Conservation (phyloP, 37 sponge, comb jelly and placozoan species). For the Halichondria panicea region DNA sequence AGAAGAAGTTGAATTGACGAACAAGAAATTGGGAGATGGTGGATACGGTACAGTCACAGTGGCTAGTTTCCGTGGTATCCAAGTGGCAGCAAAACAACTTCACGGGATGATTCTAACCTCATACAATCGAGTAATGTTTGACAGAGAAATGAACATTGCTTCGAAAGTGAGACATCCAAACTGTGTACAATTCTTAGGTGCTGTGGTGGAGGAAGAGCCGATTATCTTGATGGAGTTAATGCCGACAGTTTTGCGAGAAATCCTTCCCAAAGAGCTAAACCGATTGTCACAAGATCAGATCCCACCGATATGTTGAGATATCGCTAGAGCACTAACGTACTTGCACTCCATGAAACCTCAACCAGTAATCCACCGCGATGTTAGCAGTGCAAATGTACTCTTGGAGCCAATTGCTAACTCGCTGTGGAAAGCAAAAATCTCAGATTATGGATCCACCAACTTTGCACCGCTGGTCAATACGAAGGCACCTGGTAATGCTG, state of each 20-base stretch:
- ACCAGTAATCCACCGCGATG: constrained; percentile 77
- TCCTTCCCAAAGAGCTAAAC: constrained; percentile 19
- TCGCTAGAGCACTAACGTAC: constrained; percentile 70
- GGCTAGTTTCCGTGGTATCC: constrained; percentile 46
- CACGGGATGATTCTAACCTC: constrained; percentile 34
- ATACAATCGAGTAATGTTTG: constrained; percentile 13
- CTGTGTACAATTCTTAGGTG: constrained; percentile 68
- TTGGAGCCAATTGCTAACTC: constrained; percentile 20
- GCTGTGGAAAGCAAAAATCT: constrained; percentile 68
- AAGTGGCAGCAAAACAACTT: constrained; percentile 61
- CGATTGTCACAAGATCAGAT: not conserved
- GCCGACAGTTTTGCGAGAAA: constrained; percentile 53
- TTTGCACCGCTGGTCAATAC: constrained; percentile 26
- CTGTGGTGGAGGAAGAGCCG: constrained; percentile 38
- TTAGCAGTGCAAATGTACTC: constrained; percentile 77
- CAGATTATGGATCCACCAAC: constrained; percentile 83
- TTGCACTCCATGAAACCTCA: constrained; percentile 53
- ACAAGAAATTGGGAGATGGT: constrained; percentile 44
- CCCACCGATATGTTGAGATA: constrained; percentile 27
- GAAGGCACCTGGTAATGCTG: constrained; percentile 40
- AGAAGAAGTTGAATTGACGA: no score
- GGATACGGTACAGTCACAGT: constrained; percentile 46
- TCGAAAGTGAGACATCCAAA: constrained; percentile 61
- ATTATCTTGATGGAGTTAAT: no score
- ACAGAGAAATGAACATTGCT: constrained; percentile 53